These are phyloP conservation scores for Mormyrops boulengeri DNA, from an alignment of 2,797 vertebrate genomes.

Conservation along the genomic window DNA sequence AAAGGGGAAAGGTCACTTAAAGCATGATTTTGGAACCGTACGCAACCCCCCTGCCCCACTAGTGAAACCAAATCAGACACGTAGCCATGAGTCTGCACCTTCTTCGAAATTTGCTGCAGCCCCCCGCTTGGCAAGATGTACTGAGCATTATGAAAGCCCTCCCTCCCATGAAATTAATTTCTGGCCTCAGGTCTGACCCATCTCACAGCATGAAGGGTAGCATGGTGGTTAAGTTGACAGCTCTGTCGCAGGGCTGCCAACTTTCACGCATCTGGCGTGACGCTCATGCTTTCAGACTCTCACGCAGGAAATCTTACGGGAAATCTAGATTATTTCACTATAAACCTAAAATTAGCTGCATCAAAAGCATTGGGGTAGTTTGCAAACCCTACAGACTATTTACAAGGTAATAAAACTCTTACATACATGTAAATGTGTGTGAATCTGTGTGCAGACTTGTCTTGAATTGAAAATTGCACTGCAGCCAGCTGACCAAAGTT, in stretches of 20 bases:
- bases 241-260: neutral
- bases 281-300: neutral
- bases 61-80: neutral
- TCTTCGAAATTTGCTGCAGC: neutral
- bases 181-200: neutral
- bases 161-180: neutral
- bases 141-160: neutral
- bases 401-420: neutral
- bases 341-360: neutral
- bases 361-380: neutral
- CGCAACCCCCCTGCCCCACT: neutral
- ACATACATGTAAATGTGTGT: neutral
- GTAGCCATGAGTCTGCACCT: neutral
- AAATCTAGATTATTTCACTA: neutral
- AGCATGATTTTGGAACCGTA: neutral
- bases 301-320: neutral
- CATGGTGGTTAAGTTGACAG: neutral
- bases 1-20: neutral
- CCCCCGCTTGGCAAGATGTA: neutral
- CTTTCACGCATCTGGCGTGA: neutral
- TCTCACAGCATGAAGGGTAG: neutral
- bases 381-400: neutral
- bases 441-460: neutral
- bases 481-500: neutral
- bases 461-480: neutral